phyloP scores from a whole-genome alignment of 1,140 invertebrate species.

The Arion vulgaris region DNA sequence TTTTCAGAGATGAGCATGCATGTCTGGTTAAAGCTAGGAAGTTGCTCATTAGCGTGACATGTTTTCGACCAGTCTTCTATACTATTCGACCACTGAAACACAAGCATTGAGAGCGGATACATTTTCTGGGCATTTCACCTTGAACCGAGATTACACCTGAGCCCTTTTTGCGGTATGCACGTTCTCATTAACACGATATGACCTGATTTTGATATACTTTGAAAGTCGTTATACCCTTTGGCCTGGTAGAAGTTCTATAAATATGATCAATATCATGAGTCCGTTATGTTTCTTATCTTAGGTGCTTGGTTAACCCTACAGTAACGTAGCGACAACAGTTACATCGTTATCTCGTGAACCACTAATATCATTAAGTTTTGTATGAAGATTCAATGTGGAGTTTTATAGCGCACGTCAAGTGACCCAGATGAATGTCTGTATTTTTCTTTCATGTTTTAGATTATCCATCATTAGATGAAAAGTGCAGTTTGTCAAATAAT shows the following conservation, averaged over 20 bases:
- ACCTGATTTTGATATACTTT: background rate
- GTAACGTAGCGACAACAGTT: no score
- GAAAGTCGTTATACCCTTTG: background rate
- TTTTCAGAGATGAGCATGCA: background rate
- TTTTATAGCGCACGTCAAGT: no score
- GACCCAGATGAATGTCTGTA: no score
- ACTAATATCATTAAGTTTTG: no score
- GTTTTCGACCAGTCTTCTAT: background rate
- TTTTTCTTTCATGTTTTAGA: no score
- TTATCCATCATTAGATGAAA: no score
- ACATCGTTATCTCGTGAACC: no score
- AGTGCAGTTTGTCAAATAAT: no score
- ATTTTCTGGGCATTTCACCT: background rate
- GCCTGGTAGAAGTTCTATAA: background rate
- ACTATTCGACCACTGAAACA: background rate
- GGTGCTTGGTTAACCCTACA: no score
- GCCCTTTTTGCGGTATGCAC: background rate
- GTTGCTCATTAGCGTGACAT: background rate
- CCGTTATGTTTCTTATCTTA: no score
- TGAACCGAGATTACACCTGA: background rate
- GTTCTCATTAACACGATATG: background rate
- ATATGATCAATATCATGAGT: background rate
- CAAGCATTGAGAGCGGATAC: background rate
- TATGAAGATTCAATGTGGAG: no score
- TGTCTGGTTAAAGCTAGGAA: background rate